Percentiles rank a stretch among this genome's conserved stretches.
Evolutionary conservation across 2,797 vertebrate species (phyloP).

Genomic region (Limnodromus scolopaceus): DNA sequence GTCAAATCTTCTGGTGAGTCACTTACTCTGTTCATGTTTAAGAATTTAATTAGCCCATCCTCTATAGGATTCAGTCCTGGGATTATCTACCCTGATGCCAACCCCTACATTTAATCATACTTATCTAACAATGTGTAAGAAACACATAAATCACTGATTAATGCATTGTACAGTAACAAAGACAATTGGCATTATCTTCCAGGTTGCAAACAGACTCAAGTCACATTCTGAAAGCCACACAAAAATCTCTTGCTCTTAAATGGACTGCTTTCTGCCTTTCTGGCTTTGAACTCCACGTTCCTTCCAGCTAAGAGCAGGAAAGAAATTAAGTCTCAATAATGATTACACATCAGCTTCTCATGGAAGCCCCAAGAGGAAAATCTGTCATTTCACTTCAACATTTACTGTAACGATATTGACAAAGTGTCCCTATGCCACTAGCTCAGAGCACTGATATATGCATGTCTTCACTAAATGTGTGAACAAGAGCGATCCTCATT

Average conservation of each 20-base stretch:
- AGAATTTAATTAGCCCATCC: background rate
- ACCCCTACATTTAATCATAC: background rate
- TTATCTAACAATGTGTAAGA: background rate
- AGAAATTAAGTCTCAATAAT: conserved; percentile 56
- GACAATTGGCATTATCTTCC: background rate
- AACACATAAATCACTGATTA: background rate
- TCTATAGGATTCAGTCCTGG: background rate
- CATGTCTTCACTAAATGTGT: conserved; percentile 3
- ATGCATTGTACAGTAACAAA: background rate
- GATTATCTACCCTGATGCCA: background rate
- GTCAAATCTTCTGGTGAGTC: background rate
- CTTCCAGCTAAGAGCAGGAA: conserved; percentile 15
- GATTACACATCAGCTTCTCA: conserved; percentile 47
- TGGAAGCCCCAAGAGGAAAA: conserved; percentile 44
- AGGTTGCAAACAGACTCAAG: background rate
- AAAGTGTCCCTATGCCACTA: conserved; percentile 41
- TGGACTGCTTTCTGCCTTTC: background rate
- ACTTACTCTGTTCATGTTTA: background rate
- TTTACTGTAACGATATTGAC: conserved; percentile 65
- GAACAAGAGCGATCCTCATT: background rate
- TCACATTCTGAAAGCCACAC: background rate
- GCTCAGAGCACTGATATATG: background rate
- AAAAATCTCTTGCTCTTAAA: background rate
- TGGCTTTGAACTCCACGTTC: background rate
- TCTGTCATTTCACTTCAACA: conserved; percentile 58